Conservation (phyloP, 2,888 invertebrate genomes). For the Acanthoscelides obtectus region DNA sequence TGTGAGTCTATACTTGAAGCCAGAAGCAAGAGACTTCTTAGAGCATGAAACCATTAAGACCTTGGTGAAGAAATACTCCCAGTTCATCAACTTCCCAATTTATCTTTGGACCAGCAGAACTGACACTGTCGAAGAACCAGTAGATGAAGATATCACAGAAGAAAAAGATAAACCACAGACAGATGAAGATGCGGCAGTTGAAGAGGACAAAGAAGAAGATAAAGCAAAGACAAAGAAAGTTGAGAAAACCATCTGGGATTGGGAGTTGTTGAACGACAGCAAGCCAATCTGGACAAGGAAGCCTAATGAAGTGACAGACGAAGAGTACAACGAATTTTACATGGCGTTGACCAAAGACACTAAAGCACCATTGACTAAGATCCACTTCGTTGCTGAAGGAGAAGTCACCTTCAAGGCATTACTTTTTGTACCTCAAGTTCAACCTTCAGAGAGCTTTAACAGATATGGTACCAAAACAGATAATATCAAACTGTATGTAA, state of each 20-base stretch:
- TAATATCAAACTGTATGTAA: conserved; percentile 94
- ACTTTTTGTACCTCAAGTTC: conserved; percentile 85
- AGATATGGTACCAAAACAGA: conserved; percentile 88
- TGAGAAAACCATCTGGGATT: conserved; percentile 96
- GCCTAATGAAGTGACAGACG: conserved; percentile 73
- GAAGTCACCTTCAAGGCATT: conserved; percentile 98
- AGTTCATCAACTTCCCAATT: conserved; percentile 99
- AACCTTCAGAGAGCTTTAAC: conserved; percentile 92
- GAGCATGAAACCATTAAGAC: conserved; percentile 87
- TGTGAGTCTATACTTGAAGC: conserved; percentile 83
- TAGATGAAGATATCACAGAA: conserved; percentile 37
- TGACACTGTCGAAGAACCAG: conserved; percentile 69
- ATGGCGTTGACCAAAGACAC: conserved; percentile 89
- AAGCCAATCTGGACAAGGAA: conserved; percentile 99
- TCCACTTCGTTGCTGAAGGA: conserved; percentile 97
- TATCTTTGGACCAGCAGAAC: conserved; percentile 80
- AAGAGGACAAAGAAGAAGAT: conserved; percentile 65
- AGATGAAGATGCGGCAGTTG: conserved; percentile 59
- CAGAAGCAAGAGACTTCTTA: conserved; percentile 94
- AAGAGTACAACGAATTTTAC: conserved; percentile 94
- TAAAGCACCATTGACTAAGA: conserved; percentile 76
- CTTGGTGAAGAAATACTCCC: conserved; percentile 95
- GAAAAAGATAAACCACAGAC: conserved; percentile 45
- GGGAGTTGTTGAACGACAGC: conserved; percentile 93
- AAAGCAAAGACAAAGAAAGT: conserved; percentile 80